phyloP scores from a whole-genome alignment of 2,113 vertebrate genomes.

The Clinocottus analis region DNA sequence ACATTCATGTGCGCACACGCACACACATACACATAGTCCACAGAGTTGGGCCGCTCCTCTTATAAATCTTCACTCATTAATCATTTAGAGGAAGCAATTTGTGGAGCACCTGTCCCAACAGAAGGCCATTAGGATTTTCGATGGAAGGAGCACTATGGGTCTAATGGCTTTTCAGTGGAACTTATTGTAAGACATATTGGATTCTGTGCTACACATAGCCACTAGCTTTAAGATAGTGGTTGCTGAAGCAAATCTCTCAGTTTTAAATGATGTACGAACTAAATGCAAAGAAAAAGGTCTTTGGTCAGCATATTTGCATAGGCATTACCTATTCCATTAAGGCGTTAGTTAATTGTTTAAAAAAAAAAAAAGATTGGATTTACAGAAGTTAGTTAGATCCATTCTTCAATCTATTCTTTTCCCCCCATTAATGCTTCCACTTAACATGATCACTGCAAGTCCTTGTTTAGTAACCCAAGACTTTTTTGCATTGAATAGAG shows the following conservation, averaged over 20 bases:
- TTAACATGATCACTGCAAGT: conserved; percentile 16
- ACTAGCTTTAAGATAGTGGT: conserved; percentile 52
- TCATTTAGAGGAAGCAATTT: conserved; percentile 85
- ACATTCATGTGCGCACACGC: conserved; percentile 1
- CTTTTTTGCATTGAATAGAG: conserved; percentile 11
- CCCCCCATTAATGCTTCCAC: conserved; percentile 3
- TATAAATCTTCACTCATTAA: conserved; percentile 78
- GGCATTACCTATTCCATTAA: neutral
- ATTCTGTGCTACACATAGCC: conserved; percentile 61
- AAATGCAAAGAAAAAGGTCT: neutral
- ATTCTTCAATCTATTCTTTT: neutral
- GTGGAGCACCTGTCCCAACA: conserved; percentile 80
- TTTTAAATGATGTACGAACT: neutral
- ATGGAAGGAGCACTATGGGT: conserved; percentile 64
- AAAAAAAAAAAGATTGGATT: conserved; percentile 4
- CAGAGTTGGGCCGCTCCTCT: conserved; percentile 28
- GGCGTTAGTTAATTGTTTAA: conserved; percentile 13
- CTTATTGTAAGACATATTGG: conserved; percentile 81
- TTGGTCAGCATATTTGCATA: conserved; percentile 21
- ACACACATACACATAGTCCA: conserved; percentile 23
- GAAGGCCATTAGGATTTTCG: conserved; percentile 78
- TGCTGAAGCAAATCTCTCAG: conserved; percentile 29
- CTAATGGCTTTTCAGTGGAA: conserved; percentile 78
- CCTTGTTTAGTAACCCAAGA: conserved; percentile 7
- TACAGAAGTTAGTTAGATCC: conserved; percentile 8